These are phyloP conservation scores for Cariama cristata DNA, from an alignment of 2,113 vertebrate species.

Conservation along the genomic window DNA sequence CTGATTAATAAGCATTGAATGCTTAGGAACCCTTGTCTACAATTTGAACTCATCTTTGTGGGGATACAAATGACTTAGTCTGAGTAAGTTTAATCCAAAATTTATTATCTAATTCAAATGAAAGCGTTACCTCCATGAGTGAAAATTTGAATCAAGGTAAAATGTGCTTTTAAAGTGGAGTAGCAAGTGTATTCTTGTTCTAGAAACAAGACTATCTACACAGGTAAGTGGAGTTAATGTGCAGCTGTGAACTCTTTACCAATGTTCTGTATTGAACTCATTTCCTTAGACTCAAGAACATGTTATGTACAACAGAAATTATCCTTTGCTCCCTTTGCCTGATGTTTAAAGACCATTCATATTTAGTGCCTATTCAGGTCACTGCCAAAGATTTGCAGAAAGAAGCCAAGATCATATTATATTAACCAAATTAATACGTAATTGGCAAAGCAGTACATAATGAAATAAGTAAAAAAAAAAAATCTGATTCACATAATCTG, in stretches of 20 bases:
- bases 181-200: neutral
- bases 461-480: neutral
- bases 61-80: neutral
- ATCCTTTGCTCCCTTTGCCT: neutral
- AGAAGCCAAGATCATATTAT: neutral
- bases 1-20: neutral
- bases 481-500: neutral
- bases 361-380: neutral
- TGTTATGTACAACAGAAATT: neutral
- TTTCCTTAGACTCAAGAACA: neutral
- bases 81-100: neutral
- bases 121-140: neutral
- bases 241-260: neutral
- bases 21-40: neutral
- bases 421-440: neutral
- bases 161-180: neutral
- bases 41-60: neutral
- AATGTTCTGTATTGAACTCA: neutral
- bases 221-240: neutral
- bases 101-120: neutral
- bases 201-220: neutral
- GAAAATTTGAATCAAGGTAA: neutral
- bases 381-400: neutral
- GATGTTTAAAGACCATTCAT: neutral
- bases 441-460: neutral